These are phyloP conservation scores for Xestia xanthographa DNA, from an alignment of 2,888 invertebrate species.

Conservation along the genomic window DNA sequence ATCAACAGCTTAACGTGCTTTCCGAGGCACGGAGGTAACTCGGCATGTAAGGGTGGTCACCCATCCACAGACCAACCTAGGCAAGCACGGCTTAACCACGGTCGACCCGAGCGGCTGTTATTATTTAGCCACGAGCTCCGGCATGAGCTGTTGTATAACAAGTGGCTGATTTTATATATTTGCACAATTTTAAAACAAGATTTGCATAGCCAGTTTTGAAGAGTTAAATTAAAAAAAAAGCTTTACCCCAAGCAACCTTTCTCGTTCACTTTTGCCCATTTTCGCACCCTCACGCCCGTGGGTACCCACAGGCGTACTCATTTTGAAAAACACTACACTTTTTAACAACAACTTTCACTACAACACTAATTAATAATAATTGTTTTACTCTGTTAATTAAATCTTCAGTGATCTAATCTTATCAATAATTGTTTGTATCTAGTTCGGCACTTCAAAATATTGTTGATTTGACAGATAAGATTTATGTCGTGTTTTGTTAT, in stretches of 20 bases:
- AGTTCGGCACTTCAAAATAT: constrained; percentile 39
- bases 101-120: too few relatives aligned
- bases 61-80: too few relatives aligned
- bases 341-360: constrained; percentile 6
- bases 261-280: constrained; percentile 52
- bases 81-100: too few relatives aligned
- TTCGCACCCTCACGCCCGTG: constrained; percentile 25
- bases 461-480: constrained; percentile 33
- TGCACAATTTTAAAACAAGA: too few relatives aligned
- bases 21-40: too few relatives aligned
- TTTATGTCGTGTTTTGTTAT: constrained; percentile 34
- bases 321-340: constrained; percentile 13
- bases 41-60: too few relatives aligned
- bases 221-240: too few relatives aligned
- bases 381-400: constrained; percentile 23
- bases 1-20: too few relatives aligned
- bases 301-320: constrained; percentile 32
- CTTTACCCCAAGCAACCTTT: constrained; percentile 60
- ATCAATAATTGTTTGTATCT: constrained; percentile 28
- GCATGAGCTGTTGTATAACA: too few relatives aligned
- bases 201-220: too few relatives aligned
- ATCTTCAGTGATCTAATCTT: constrained; percentile 46
- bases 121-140: too few relatives aligned
- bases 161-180: too few relatives aligned
- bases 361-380: constrained; percentile 33